Conservation (phyloP, 2,113 vertebrate species). For the Indicator indicator region DNA sequence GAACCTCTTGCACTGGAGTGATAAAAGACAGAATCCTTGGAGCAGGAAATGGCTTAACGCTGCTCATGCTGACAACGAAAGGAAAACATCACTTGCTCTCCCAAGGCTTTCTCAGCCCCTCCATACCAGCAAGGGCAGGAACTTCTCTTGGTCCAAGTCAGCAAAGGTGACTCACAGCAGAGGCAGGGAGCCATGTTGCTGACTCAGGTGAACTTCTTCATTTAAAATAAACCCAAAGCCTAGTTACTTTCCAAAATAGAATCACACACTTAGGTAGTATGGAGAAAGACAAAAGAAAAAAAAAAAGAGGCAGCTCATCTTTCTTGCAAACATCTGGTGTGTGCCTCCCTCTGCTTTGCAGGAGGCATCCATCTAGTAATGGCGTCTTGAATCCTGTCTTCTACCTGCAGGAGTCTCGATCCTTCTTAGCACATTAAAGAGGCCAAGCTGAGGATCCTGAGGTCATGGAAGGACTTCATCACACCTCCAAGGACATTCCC, state of each 20-base stretch:
- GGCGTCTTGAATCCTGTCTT: neutral
- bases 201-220: neutral
- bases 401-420: neutral
- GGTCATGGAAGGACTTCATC: neutral
- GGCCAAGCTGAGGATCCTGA: neutral
- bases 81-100: neutral
- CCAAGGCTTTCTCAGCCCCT: neutral
- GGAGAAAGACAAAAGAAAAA: neutral
- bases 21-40: neutral
- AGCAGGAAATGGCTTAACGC: neutral
- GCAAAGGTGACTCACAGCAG: constrained; percentile 16
- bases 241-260: neutral
- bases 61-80: neutral
- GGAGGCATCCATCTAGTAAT: neutral
- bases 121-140: neutral
- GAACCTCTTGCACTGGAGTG: neutral
- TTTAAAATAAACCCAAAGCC: neutral
- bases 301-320: neutral
- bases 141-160: neutral
- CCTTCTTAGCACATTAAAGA: neutral
- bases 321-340: neutral
- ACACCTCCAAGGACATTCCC: neutral
- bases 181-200: neutral
- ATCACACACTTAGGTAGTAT: neutral
- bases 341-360: neutral